Conservation (phyloP, 2,888 invertebrate species). For the Agriopis aurantiaria region DNA sequence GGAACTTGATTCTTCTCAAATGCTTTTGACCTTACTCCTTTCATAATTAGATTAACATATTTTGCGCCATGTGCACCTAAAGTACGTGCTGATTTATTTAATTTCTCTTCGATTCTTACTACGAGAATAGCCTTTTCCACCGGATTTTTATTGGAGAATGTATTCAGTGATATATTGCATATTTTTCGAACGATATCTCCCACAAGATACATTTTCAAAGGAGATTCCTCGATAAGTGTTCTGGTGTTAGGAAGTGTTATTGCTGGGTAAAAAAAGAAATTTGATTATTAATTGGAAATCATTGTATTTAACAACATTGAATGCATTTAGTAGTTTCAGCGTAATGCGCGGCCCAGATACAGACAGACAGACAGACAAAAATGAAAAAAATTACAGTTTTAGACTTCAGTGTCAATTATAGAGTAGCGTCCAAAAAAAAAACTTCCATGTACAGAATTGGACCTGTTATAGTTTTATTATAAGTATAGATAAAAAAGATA, state of each 20-base stretch:
- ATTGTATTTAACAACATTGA: no score
- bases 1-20: slow-evolving; percentile 18
- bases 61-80: slow-evolving; percentile 55
- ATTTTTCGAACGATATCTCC: slow-evolving; percentile 57
- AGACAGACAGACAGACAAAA: no score
- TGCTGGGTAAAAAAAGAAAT: background rate
- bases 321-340: no score
- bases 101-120: slow-evolving; percentile 55
- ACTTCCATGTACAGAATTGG: no score
- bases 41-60: slow-evolving; percentile 66
- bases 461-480: no score
- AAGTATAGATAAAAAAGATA: no score
- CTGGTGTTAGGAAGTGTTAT: background rate
- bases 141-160: slow-evolving; percentile 46
- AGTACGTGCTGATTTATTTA: slow-evolving; percentile 53
- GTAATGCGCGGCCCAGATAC: no score
- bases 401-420: no score
- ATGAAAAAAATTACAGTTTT: no score
- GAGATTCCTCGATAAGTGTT: slow-evolving; percentile 5
- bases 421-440: no score
- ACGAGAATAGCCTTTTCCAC: slow-evolving; percentile 49
- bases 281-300: background rate
- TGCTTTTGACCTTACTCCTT: slow-evolving; percentile 59
- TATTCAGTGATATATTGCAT: slow-evolving; percentile 52
- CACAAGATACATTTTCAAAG: slow-evolving; percentile 46